phyloP scores from a whole-genome alignment of 2,888 invertebrate species.

The Lasioglossum figueresi region DNA sequence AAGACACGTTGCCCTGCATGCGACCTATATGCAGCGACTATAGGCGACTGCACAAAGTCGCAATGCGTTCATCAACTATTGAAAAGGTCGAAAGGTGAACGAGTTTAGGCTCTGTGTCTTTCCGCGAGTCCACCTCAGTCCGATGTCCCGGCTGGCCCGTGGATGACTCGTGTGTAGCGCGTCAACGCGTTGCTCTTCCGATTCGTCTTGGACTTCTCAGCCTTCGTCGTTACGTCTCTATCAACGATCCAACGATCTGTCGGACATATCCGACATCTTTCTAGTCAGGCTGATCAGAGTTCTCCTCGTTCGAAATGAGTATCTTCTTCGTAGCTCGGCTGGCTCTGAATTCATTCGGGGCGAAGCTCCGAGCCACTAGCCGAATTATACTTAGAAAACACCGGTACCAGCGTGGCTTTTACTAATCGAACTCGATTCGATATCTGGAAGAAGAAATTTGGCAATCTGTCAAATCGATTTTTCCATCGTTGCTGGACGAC shows the following conservation, averaged over 20 bases:
- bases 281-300: background rate
- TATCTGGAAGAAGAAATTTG: background rate
- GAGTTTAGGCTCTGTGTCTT: background rate
- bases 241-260: background rate
- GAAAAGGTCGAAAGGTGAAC: slow-evolving; percentile 66
- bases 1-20: background rate
- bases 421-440: slow-evolving; percentile 51
- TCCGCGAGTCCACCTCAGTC: slow-evolving; percentile 55
- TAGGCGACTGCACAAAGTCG: slow-evolving; percentile 28
- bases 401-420: slow-evolving; percentile 78
- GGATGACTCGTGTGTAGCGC: slow-evolving; percentile 52
- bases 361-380: slow-evolving; percentile 73
- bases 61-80: slow-evolving; percentile 65
- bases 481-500: slow-evolving; percentile 43
- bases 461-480: background rate
- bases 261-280: background rate
- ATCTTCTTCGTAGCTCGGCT: slow-evolving; percentile 77
- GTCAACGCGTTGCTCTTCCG: slow-evolving; percentile 13
- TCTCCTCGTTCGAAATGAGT: slow-evolving; percentile 67
- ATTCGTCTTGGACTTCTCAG: background rate
- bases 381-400: slow-evolving; percentile 73
- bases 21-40: background rate
- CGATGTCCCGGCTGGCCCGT: slow-evolving; percentile 70
- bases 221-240: background rate
- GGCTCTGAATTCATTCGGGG: slow-evolving; percentile 71